Base-by-base conservation (phyloP, 2,797 vertebrate genomes). In the Malurus leucopterus region DNA sequence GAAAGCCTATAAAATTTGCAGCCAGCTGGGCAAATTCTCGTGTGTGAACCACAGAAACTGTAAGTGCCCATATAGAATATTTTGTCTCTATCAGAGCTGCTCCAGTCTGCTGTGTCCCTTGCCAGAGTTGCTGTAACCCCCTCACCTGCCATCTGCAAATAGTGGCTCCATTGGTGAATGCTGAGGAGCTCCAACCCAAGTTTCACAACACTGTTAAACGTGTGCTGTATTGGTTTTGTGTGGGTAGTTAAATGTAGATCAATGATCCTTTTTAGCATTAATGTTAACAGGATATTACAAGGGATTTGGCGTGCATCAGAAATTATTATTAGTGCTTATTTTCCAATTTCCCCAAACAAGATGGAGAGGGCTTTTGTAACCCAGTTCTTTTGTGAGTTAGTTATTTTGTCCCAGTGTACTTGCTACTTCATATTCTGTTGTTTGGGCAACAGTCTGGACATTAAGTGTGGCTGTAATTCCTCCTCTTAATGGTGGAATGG, bases 1-100 rank as follows among this genome's bases (percentile, higher is more conserved):
- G 91, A 93, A 94, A 91, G 81, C 86, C 83, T 92, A 77, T 91
- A 88, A 92, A 93, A 92, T 88, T 67, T 86, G 80, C 87, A 92
- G 91, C 92, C 90, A 94, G 83, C 87, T 72, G 93, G 92, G 83
- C 71, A 91, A 65, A 93, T 93, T 89, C 87, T 93, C 27, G 0
- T 58, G 36, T 92, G 77, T 84, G 77, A 89, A 80, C 73, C 50
- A 32, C 3, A 14, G 89, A 84, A 91, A 61, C 57, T 53, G 4
- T 63, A 84, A 58, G 49, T 68, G 86, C 69, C 72, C 5, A 3
- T 27, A 43, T 38, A 76, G 90, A 86, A 57, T 75, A 50, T 90
- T 92, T 86, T 65, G 53, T 62, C 88, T 80, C 77, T 51, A 86
- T 83, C 58, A 63, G 73, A 73, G 49, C 73, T 72, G 84, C 90